These are phyloP conservation scores for Wasmannia auropunctata DNA, from an alignment of 1,140 invertebrate genomes.

Conservation along the genomic window DNA sequence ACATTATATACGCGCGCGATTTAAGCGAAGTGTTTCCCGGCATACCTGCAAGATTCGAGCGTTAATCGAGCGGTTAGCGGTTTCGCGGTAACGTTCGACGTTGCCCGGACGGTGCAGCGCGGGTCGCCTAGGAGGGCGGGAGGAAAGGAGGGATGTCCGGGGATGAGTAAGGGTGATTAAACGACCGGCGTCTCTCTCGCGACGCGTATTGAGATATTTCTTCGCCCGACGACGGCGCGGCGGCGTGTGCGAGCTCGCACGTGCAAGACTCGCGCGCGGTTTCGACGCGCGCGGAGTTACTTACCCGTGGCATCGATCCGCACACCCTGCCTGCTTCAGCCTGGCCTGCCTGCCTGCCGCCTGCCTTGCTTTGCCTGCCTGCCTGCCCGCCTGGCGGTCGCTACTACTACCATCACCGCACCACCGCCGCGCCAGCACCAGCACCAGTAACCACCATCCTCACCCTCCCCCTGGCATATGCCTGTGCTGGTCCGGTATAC, in stretches of 20 bases:
- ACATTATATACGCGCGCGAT: background rate
- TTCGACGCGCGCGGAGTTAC: slow-evolving; percentile 23
- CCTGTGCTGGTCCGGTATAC: slow-evolving; percentile 40
- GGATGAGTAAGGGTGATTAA: background rate
- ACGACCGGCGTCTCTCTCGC: slow-evolving; percentile 9
- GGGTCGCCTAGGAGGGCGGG: background rate
- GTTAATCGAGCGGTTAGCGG: slow-evolving; percentile 19
- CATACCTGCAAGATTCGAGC: background rate
- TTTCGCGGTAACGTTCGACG: slow-evolving; percentile 31
- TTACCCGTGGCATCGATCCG: slow-evolving; percentile 25
- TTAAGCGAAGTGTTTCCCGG: background rate
- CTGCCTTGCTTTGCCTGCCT: slow-evolving; percentile 10
- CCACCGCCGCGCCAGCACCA: too few species aligned
- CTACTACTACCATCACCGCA: background rate
- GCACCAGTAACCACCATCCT: background rate
- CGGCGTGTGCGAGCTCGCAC: slow-evolving; percentile 25
- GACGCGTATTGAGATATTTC: slow-evolving; percentile 1
- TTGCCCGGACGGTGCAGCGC: background rate
- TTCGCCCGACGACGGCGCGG: background rate
- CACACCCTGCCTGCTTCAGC: background rate
- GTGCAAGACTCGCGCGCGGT: slow-evolving; percentile 25
- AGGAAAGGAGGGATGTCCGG: background rate
- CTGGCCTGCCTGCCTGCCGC: background rate
- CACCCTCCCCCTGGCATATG: background rate
- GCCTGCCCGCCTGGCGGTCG: background rate